A percentile compares a stretch with the other conserved stretches of the same genome.
These are phyloP conservation scores for Prionace glauca DNA, from an alignment of 2,797 vertebrate species.

Conservation along the genomic window DNA sequence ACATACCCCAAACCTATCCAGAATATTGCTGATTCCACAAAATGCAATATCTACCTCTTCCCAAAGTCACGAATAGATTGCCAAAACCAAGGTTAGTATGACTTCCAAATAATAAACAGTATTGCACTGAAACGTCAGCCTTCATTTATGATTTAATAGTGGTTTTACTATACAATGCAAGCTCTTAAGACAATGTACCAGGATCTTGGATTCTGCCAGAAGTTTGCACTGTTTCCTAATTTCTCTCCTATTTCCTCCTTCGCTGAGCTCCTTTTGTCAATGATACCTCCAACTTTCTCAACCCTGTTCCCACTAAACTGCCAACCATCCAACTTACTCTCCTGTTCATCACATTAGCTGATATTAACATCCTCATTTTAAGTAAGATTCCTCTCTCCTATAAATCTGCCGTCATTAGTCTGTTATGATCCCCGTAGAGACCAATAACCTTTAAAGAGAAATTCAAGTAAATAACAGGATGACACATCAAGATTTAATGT, in stretches of 20 bases:
- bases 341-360: background rate
- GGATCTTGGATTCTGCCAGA: background rate
- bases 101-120: background rate
- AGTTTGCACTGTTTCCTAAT: background rate
- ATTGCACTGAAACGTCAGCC: background rate
- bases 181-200: background rate
- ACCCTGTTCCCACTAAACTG: background rate
- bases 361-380: background rate
- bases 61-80: constrained; percentile 80
- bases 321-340: background rate
- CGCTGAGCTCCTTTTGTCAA: background rate
- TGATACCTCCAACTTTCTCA: background rate
- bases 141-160: background rate
- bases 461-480: background rate
- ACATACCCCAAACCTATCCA: constrained; percentile 22
- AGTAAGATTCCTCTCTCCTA: background rate
- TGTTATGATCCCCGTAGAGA: background rate
- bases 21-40: constrained; percentile 61
- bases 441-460: background rate
- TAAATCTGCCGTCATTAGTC: background rate
- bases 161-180: background rate
- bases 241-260: background rate
- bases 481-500: background rate
- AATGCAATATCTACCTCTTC: constrained; percentile 80
- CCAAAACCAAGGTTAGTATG: constrained; percentile 76